These are phyloP conservation scores for Scarus forsteni DNA, from an alignment of 2,797 vertebrate species.

Conservation along the genomic window DNA sequence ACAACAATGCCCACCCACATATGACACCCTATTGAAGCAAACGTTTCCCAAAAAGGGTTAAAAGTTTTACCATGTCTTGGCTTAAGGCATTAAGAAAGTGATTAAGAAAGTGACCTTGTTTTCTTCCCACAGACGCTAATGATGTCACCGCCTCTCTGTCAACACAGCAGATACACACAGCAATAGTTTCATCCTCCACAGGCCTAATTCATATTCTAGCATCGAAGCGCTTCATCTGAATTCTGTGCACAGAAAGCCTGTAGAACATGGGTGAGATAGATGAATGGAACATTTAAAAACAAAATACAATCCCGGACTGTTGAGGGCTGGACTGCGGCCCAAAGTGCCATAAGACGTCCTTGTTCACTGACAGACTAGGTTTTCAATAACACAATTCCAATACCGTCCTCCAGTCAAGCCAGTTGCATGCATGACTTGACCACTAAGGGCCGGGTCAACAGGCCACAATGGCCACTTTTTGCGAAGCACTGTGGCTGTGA, in stretches of 20 bases:
- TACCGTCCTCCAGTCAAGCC: conserved; percentile 64
- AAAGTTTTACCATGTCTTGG: conserved; percentile 26
- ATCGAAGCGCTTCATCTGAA: conserved; percentile 73
- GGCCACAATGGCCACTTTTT: conserved; percentile 44
- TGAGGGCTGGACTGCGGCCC: conserved; percentile 76
- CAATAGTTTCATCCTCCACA: conserved; percentile 56
- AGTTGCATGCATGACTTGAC: conserved; percentile 70
- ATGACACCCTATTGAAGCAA: conserved; percentile 13
- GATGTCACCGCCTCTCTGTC: conserved; percentile 69
- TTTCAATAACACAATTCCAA: conserved; percentile 84
- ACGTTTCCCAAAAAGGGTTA: conserved; percentile 13
- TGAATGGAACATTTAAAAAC: conserved; percentile 86
- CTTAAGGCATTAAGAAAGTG: conserved; percentile 30
- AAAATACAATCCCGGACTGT: conserved; percentile 85
- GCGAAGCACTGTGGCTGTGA: conserved; percentile 7
- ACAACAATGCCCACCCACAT: not conserved
- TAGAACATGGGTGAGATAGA: conserved; percentile 82
- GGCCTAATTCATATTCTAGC: conserved; percentile 80
- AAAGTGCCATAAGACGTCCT: conserved; percentile 80
- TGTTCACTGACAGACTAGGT: conserved; percentile 78
- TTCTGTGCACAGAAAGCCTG: conserved; percentile 78
- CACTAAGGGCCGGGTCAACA: conserved; percentile 63
- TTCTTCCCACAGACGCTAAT: conserved; percentile 48
- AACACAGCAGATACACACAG: conserved; percentile 55
- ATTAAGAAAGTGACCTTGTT: conserved; percentile 59